These are phyloP conservation scores for Panorpa germanica DNA, from an alignment of 2,888 invertebrate genomes.

Conservation along the genomic window DNA sequence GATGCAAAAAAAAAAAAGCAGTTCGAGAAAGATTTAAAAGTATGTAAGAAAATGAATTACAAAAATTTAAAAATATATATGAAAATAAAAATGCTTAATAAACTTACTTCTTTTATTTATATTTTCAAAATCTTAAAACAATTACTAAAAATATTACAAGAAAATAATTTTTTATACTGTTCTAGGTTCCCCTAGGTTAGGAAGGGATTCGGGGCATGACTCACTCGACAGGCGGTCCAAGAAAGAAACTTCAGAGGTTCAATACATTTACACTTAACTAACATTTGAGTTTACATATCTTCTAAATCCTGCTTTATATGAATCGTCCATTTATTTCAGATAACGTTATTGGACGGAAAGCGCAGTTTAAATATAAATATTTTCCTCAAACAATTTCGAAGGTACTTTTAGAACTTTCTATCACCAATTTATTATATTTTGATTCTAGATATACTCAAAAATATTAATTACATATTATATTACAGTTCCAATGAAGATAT, in stretches of 20 bases:
- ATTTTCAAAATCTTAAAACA: too few species aligned
- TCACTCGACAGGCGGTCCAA: conserved; percentile 36
- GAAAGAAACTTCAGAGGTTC: conserved; percentile 60
- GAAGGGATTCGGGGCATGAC: conserved; percentile 25
- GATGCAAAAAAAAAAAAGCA: too few species aligned
- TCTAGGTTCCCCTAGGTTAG: conserved; percentile 32
- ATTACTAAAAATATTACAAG: too few species aligned
- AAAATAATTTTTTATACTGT: too few species aligned
- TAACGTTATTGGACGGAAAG: conserved; percentile 81
- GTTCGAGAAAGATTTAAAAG: too few species aligned
- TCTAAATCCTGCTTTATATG: conserved; percentile 3
- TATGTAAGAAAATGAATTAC: too few species aligned
- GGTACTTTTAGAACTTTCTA: conserved; percentile 38
- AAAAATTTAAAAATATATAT: too few species aligned
- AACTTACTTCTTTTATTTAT: too few species aligned
- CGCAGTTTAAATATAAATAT: conserved; percentile 94
- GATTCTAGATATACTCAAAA: conserved; percentile 7
- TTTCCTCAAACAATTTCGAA: conserved; percentile 89
- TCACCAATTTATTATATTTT: conserved; percentile 5
- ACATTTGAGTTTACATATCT: neutral
- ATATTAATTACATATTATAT: conserved; percentile 4
- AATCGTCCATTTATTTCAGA: conserved; percentile 28
- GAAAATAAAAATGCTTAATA: too few species aligned
- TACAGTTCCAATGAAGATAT: conserved; percentile 77
- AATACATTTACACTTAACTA: neutral